Evolutionary conservation across 2,888 invertebrate species (phyloP).

Genomic region (Eledone cirrhosa): DNA sequence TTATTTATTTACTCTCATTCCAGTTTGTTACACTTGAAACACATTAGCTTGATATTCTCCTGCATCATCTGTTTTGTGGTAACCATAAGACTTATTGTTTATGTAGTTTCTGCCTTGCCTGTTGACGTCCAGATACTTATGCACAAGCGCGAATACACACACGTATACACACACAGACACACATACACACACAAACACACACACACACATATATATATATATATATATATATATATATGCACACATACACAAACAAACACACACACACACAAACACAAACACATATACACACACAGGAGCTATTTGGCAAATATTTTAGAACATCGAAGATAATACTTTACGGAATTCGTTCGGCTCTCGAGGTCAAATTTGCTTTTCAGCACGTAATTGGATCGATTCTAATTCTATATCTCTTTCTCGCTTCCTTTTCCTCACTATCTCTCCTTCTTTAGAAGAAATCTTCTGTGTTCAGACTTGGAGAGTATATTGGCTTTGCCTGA

Average conservation of each 20-base stretch:
- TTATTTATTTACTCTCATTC: too few relatives aligned
- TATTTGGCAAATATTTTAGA: neutral
- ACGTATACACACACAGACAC: neutral
- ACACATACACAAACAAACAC: neutral
- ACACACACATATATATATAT: neutral
- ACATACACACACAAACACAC: neutral
- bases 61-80: too few relatives aligned
- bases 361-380: neutral
- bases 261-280: neutral
- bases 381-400: neutral
- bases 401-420: neutral
- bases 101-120: neutral
- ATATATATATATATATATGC: slow-evolving; percentile 3
- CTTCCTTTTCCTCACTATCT: neutral
- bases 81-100: neutral
- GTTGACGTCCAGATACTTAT: neutral
- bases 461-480: too few relatives aligned
- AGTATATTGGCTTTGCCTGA: neutral
- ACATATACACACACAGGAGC: neutral
- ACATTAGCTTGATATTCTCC: too few relatives aligned
- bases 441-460: too few relatives aligned
- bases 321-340: neutral
- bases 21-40: too few relatives aligned
- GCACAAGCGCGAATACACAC: neutral
- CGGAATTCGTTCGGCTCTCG: neutral